Percentiles rank a stretch among this genome's conserved stretches.
phyloP scores from a whole-genome alignment of 2,797 vertebrate species.

The Urosaurus nigricauda region DNA sequence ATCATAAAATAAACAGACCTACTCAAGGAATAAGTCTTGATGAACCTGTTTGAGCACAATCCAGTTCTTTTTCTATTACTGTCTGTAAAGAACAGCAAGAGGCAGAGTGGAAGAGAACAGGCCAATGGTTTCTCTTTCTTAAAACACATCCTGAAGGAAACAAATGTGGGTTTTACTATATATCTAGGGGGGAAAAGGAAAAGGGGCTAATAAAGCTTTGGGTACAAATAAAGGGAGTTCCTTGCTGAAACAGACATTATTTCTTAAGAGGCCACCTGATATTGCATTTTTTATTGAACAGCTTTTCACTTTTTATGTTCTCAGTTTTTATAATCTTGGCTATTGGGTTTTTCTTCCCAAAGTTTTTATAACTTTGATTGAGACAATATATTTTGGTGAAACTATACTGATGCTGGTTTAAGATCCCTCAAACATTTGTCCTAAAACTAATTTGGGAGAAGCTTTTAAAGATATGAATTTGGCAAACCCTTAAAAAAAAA shows the following conservation, averaged over 20 bases:
- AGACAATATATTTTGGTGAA: neutral
- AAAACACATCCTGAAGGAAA: neutral
- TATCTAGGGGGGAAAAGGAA: neutral
- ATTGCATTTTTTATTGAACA: neutral
- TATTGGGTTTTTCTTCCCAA: neutral
- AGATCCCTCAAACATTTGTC: constrained; percentile 34
- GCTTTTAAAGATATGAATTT: constrained; percentile 44
- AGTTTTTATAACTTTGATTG: constrained; percentile 24
- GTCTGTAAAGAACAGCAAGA: neutral
- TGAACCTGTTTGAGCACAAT: neutral
- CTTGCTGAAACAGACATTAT: neutral
- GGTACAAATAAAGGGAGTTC: neutral
- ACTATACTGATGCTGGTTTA: constrained; percentile 5
- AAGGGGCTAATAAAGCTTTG: neutral
- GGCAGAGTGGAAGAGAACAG: too few species aligned
- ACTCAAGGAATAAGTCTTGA: neutral
- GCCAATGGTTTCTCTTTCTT: neutral
- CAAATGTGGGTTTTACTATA: neutral
- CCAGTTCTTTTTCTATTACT: neutral
- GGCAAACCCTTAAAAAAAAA: constrained; percentile 38
- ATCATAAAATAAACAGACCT: neutral
- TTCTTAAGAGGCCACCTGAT: neutral
- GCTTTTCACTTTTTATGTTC: neutral
- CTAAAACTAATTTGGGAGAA: constrained; percentile 34
- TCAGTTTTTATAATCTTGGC: neutral